Conservation (phyloP, 2,113 vertebrate genomes). For the Stercorarius parasiticus region DNA sequence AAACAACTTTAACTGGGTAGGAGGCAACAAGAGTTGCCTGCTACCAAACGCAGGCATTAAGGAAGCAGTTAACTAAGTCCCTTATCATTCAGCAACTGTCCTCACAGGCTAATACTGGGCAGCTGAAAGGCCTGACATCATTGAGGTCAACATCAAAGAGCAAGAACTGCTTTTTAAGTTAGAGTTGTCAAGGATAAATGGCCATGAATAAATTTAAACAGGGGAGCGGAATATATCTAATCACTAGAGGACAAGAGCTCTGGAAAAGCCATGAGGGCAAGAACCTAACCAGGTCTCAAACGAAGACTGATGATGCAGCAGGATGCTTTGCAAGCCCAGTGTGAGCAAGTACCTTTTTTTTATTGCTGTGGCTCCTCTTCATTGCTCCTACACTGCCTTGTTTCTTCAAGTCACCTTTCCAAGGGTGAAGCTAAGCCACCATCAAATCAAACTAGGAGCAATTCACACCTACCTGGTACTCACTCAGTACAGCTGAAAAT, state of each 20-base stretch:
- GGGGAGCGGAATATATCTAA: not conserved
- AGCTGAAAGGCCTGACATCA: slow-evolving; percentile 2
- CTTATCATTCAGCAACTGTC: not conserved
- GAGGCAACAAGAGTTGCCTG: not conserved
- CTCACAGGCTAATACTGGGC: not conserved
- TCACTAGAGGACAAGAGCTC: not conserved
- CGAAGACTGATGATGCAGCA: not conserved
- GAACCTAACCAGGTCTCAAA: not conserved
- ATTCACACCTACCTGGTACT: not conserved
- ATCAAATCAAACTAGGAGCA: not conserved
- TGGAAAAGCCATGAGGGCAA: not conserved
- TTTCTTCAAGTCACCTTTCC: not conserved
- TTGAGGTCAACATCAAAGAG: slow-evolving; percentile 23
- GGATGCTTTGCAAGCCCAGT: not conserved
- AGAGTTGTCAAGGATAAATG: slow-evolving; percentile 12
- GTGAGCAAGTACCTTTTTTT: not conserved
- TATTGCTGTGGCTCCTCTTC: not conserved
- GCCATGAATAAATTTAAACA: slow-evolving; percentile 22
- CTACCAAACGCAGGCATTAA: not conserved
- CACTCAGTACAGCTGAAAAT: not conserved
- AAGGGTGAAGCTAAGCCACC: not conserved
- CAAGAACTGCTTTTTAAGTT: not conserved
- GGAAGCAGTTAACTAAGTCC: not conserved
- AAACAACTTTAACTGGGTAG: not conserved
- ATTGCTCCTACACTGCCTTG: not conserved